Conservation (phyloP, 64 coral and sea anemone species). For the Montipora cactus region DNA sequence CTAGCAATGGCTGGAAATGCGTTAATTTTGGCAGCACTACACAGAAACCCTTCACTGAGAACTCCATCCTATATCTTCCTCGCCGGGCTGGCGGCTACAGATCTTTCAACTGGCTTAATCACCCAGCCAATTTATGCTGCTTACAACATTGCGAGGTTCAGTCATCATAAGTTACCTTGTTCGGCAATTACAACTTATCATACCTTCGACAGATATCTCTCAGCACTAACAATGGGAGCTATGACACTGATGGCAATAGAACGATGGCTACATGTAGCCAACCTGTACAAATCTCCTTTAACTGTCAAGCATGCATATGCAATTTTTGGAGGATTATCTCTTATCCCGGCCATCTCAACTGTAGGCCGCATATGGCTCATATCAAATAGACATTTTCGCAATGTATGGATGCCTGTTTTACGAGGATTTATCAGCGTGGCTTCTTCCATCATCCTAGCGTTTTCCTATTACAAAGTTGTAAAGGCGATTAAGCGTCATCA, state of each 20-base stretch:
- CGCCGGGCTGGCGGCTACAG: background rate
- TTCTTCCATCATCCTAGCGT: background rate
- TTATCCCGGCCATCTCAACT: background rate
- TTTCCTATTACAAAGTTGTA: conserved; percentile 3
- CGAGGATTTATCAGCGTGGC: background rate
- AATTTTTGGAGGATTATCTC: background rate
- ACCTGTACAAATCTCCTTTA: background rate
- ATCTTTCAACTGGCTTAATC: background rate
- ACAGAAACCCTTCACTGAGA: background rate
- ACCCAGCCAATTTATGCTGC: background rate
- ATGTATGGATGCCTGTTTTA: background rate
- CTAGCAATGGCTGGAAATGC: background rate
- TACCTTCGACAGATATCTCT: background rate
- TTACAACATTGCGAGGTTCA: background rate
- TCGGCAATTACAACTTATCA: background rate
- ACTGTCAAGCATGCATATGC: background rate
- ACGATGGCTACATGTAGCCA: background rate
- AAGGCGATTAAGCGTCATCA: conserved; percentile 7
- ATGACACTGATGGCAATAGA: conserved; percentile 1
- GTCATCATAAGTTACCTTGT: background rate
- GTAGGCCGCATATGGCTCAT: background rate
- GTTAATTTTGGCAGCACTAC: background rate
- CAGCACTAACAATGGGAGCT: background rate
- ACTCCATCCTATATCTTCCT: background rate
- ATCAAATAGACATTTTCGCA: background rate